Evolutionary conservation across 2,888 invertebrate species (phyloP).

Genomic region (Chrysolina oricalcia): DNA sequence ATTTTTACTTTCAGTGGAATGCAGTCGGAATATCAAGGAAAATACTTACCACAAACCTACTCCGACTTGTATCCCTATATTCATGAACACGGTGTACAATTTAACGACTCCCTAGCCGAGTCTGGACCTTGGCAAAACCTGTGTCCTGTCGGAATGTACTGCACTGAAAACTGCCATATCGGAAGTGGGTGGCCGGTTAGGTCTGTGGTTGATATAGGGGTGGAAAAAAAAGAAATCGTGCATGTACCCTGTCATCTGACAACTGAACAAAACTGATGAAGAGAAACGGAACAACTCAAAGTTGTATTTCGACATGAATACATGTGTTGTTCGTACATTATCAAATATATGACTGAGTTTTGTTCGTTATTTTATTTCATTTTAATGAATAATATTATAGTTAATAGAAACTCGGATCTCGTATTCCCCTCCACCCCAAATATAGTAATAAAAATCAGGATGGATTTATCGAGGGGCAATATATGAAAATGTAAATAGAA

Average conservation of each 20-base stretch:
- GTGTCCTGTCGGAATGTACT: slow-evolving; percentile 70
- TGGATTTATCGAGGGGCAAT: too few relatives aligned
- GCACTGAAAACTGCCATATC: slow-evolving; percentile 70
- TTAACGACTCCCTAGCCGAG: slow-evolving; percentile 60
- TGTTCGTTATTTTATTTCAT: too few relatives aligned
- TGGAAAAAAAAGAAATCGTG: not conserved
- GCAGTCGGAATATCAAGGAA: slow-evolving; percentile 64
- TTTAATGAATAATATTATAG: too few relatives aligned
- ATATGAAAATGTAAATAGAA: too few relatives aligned
- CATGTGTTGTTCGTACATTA: too few relatives aligned
- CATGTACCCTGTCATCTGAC: not conserved
- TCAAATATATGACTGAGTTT: too few relatives aligned
- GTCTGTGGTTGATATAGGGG: not conserved
- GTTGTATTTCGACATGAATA: too few relatives aligned
- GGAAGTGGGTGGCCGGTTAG: slow-evolving; percentile 57
- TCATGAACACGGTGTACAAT: slow-evolving; percentile 61
- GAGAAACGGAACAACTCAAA: not conserved
- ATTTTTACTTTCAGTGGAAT: slow-evolving; percentile 63
- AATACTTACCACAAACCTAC: slow-evolving; percentile 63
- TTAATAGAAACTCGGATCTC: too few relatives aligned
- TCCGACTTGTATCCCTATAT: slow-evolving; percentile 65
- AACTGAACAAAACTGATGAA: not conserved
- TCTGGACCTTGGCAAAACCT: slow-evolving; percentile 67
- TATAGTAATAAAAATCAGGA: too few relatives aligned
- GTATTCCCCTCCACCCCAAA: too few relatives aligned